A percentile compares a stretch with the other conserved stretches of the same genome.
phyloP scores from a whole-genome alignment of 2,113 vertebrate genomes.

The Oryzias celebensis region DNA sequence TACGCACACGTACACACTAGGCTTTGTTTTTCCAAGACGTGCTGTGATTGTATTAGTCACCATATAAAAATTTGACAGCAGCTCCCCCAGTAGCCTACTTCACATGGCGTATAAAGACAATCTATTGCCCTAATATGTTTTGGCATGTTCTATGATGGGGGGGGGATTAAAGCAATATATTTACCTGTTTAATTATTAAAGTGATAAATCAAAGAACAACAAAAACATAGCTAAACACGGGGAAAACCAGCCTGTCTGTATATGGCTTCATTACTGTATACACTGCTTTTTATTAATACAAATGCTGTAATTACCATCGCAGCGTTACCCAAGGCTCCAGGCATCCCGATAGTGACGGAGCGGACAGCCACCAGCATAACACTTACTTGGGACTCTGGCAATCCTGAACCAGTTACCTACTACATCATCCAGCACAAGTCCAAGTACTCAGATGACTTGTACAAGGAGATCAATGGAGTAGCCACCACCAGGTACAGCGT shows the following conservation, averaged over 20 bases:
- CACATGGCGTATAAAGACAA: slow-evolving; percentile 70
- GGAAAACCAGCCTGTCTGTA: slow-evolving; percentile 2
- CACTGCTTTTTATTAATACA: slow-evolving; percentile 37
- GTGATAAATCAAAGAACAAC: slow-evolving; percentile 57
- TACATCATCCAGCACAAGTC: slow-evolving; percentile 98
- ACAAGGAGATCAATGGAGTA: slow-evolving; percentile 97
- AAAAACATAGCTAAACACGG: slow-evolving; percentile 16
- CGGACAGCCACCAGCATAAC: slow-evolving; percentile 98
- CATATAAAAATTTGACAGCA: slow-evolving; percentile 67
- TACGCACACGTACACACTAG: slow-evolving; percentile 24
- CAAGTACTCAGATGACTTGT: slow-evolving; percentile 89
- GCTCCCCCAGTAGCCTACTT: slow-evolving; percentile 64
- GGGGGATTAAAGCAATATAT: slow-evolving; percentile 78
- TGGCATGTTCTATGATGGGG: slow-evolving; percentile 45
- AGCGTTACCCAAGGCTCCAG: slow-evolving; percentile 95
- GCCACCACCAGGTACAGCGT: slow-evolving; percentile 98
- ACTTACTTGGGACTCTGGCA: slow-evolving; percentile 97
- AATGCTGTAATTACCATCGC: slow-evolving; percentile 37
- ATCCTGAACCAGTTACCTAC: slow-evolving; percentile 95
- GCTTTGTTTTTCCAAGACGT: slow-evolving; percentile 69
- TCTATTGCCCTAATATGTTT: slow-evolving; percentile 66
- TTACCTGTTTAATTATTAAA: slow-evolving; percentile 72
- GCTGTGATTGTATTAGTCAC: slow-evolving; percentile 74
- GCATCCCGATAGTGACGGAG: slow-evolving; percentile 92
- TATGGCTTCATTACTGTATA: slow-evolving; percentile 6